Base-by-base conservation (phyloP, 1,140 invertebrate species). In the Helicoverpa armigera region DNA sequence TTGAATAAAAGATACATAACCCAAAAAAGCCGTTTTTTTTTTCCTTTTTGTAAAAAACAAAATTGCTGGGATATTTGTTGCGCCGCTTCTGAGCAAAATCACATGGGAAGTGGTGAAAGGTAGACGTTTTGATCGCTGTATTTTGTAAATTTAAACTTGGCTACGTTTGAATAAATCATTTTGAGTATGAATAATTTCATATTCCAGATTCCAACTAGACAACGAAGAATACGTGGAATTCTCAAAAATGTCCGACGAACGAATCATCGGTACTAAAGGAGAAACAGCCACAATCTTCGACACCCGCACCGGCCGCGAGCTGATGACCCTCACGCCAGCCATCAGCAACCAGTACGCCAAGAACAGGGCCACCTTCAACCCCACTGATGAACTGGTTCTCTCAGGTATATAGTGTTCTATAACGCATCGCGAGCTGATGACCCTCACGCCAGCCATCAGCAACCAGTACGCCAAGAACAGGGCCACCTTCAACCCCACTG, bases 381-480 rank as follows among this genome's bases (percentile, higher is more conserved):
- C 98, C 81, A 98, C 97, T 13, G 99, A 99, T 92, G 98, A 99
- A 86, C 94, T 99, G 35, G 97, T 99, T 16, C 95, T 99, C 1
- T 98, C 98, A 43, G 96, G 96, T 96, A 74, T 88, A 83, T 31
- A n/a, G n/a, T n/a, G n/a, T n/a, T n/a, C n/a, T n/a, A n/a, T n/a
- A n/a, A n/a, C n/a, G n/a, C n/a, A n/a, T n/a, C 95, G 96, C 82
- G 95, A 96, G 77, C 89, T 99, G 51, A 94, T 96, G 54, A 97
- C 96, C 0, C 96, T 99, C 29, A 96, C 96, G 54, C 97, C 98
- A 12, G 96, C 96, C 65, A 97, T 98, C 85, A 98, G 97, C 43
- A 99, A 99, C 95, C 97, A 98, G 87, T 99, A 99, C 92, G 97
- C 96, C 5, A 98, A 98, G 94, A 99, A 99, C 94, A 96, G 97